Percentiles rank a stretch among this genome's conserved stretches.
phyloP scores from a whole-genome alignment of 2,888 invertebrate genomes.

The Gandaritis pyraliata region DNA sequence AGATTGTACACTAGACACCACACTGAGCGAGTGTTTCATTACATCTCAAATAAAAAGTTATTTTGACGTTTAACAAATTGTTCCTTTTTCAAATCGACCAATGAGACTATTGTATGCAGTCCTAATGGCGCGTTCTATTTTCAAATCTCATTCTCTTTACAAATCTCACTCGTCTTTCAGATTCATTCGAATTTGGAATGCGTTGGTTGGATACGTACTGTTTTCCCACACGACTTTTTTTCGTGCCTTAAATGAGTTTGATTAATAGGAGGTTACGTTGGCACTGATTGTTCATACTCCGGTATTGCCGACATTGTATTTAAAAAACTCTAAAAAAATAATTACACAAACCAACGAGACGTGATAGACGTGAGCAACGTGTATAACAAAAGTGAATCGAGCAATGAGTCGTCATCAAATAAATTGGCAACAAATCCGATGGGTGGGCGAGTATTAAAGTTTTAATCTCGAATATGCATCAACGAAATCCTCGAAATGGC shows the following conservation, averaged over 20 bases:
- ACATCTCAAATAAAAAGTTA: slow-evolving; percentile 80
- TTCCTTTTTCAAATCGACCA: slow-evolving; percentile 85
- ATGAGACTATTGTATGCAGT: slow-evolving; percentile 83
- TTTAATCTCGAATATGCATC: slow-evolving; percentile 82
- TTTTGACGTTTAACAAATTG: slow-evolving; percentile 85
- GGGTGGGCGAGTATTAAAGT: slow-evolving; percentile 65
- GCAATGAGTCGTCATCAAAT: slow-evolving; percentile 48
- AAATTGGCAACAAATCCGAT: slow-evolving; percentile 51
- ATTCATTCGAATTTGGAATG: slow-evolving; percentile 84
- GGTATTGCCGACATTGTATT: slow-evolving; percentile 30
- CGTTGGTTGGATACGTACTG: slow-evolving; percentile 67
- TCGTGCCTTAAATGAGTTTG: slow-evolving; percentile 79
- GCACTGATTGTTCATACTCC: slow-evolving; percentile 62
- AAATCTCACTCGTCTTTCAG: slow-evolving; percentile 81
- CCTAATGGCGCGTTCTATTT: slow-evolving; percentile 84
- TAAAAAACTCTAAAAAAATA: slow-evolving; percentile 43
- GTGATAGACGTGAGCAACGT: slow-evolving; percentile 53
- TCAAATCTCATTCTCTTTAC: slow-evolving; percentile 84
- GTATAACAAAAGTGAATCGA: slow-evolving; percentile 53
- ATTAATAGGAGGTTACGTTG: slow-evolving; percentile 77
- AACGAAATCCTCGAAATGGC: slow-evolving; percentile 73
- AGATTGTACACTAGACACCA: slow-evolving; percentile 78
- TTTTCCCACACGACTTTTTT: slow-evolving; percentile 82
- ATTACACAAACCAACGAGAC: slow-evolving; percentile 48
- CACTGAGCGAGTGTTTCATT: slow-evolving; percentile 73